Percentiles rank a stretch among this genome's conserved stretches.
These are phyloP conservation scores for Chaenodraco wilsoni DNA, from an alignment of 2,797 vertebrate genomes.

Conservation along the genomic window DNA sequence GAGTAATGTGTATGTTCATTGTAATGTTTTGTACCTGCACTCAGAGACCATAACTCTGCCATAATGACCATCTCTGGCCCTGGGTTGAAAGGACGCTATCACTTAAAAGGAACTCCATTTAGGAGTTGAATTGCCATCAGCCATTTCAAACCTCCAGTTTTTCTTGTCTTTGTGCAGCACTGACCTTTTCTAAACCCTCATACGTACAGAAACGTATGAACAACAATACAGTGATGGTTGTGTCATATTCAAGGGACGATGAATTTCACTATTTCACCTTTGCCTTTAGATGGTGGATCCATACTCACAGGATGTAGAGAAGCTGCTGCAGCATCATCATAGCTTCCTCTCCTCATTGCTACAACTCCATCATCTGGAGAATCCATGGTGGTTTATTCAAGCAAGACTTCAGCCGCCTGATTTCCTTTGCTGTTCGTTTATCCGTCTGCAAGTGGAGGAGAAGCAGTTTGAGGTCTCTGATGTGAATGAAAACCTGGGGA, in stretches of 20 bases:
- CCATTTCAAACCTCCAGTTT: not conserved
- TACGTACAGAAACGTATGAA: not conserved
- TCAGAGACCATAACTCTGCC: not conserved
- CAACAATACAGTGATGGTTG: not conserved
- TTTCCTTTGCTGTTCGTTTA: not conserved
- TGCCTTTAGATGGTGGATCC: not conserved
- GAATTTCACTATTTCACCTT: not conserved
- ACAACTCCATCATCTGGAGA: constrained; percentile 11
- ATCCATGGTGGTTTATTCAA: constrained; percentile 57
- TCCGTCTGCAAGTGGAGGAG: not conserved
- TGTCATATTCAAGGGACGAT: not conserved
- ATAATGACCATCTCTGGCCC: not conserved
- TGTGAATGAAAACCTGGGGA: constrained; percentile 11
- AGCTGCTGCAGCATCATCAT: constrained; percentile 67
- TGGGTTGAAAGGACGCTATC: not conserved
- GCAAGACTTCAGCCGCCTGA: not conserved
- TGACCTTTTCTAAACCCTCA: not conserved
- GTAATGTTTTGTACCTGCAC: not conserved
- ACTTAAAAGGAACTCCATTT: not conserved
- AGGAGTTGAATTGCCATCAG: not conserved
- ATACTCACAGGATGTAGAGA: constrained; percentile 81
- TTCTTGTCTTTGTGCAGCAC: not conserved
- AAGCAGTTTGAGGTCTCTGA: constrained; percentile 14
- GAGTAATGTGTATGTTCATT: not conserved
- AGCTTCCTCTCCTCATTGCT: constrained; percentile 80